Base-by-base conservation (phyloP, 2,113 vertebrate species). In the Colossoma macropomum region DNA sequence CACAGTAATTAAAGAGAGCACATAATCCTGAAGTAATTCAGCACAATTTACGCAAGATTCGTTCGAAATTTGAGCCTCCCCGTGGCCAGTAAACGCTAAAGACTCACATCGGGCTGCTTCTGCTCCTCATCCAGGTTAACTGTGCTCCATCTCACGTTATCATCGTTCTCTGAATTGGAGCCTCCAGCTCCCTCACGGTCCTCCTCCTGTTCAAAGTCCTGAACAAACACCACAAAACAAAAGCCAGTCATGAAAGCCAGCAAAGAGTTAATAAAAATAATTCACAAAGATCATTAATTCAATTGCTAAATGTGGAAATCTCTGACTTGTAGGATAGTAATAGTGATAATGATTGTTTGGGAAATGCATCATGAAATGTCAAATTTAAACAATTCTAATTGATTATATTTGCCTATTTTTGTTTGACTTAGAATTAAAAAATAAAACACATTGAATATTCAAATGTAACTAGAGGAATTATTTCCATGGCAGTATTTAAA, bases 101-200 rank as follows among this genome's bases (percentile, higher is more conserved):
- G 6, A 74, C 95, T 93, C 78, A 96, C 95, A 13, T 97, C 96
- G 0, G 95, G 91, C 25, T 94, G 94, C 86, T 95, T 95, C 89
- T 95, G 94, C 54, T 97, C 96, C 85, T 97, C 90, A 0, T 97
- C 96, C 92, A 97, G 84, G 89, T 97, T 97, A 62, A 98, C 97
- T 0, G 92, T 96, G 88, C 96, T 97, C 97, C 97, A 98, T 56
- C 97, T 96, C 0, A 96, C 80, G 63, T 97, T 96, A 63, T 97
- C 96, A 69, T 97, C 96, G 11, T 90, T 92, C 0, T 97, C 97
- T 0, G 96, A 96, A 16, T 96, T 96, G 0, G 90, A 95, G 54
- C 89, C 95, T 0, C 93, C 95, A 0, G 91, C 96, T 13, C 95
- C 95, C 0, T 95, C 96, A 77, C 94, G 93, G 59, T 96, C 96